Evolutionary conservation across 2,797 vertebrate species (phyloP), one percentile per base, ranked within the genome.

Genomic region (Danio kyathit): DNA sequence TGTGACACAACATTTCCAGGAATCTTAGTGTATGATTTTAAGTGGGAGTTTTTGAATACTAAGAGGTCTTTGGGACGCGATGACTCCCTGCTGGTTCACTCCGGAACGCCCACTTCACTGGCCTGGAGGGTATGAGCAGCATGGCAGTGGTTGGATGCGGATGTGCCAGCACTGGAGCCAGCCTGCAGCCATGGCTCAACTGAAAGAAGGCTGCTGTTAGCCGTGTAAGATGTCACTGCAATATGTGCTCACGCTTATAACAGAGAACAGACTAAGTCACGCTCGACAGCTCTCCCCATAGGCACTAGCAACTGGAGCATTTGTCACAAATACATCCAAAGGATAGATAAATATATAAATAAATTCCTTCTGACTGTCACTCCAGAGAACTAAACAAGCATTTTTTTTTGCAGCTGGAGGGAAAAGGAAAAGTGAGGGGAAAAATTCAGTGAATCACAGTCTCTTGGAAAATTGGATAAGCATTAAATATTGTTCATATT

Each of bases 161-260:
- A 41, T 85, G 73, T 85, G 86, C 17, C 88, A 87, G 88, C 88
- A 90, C 90, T 85, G 88, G 46, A 81, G n/a, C 44, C 83, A 78
- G 88, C 85, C 83, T 56, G 10, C 54, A 85, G 91, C 84, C 88
- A 89, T 89, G 81, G 56, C 86, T 92, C 88, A 88, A 91, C 89
- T 88, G 81, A 88, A 84, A 19, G 48, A 71, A 17, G 88, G 85
- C 86, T 82, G 85, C 89, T 90, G 89, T 93, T 92, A 92, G 89
- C 91, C 83, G 74, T 89, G 87, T 92, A 91, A 93, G 6, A 61
- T 93, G 89, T 92, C 90, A 89, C 88, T 88, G 90, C 90, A 88
- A 90, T 88, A 88, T 88, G 89, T 88, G 89, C 88, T 90, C 69
- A 82, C 86, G 87, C 90, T 90, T 85, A 88, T 89, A 83, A 87